Base-by-base conservation (phyloP, 2,797 vertebrate species). In the Chiroxiphia lanceolata region DNA sequence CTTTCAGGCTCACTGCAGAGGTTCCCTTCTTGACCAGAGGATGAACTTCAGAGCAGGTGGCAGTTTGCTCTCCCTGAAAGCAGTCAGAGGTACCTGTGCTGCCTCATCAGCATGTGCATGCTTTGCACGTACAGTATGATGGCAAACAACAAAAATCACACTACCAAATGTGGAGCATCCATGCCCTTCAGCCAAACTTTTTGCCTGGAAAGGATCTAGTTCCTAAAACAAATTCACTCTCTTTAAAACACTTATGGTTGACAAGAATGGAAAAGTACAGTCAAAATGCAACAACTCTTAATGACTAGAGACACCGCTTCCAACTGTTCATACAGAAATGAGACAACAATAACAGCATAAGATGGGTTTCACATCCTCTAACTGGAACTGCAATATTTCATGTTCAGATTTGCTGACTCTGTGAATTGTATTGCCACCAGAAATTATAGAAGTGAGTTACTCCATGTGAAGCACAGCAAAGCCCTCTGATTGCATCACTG, bases 51-150 rank as follows among this genome's bases (percentile, higher is more conserved):
- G 64, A 1, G 3, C 67, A 34, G 31, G 45, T 64, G 67, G 7
- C 29, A 29, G 65, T 42, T 59, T 50, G 25, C 25, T 50, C 54
- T 19, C 29, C 2, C 40, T 13, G 13, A 10, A 8, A 23, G 48
- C 60, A 20, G 42, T 2, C 4, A 3, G 51, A 12, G 45, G 64
- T 13, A 45, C 42, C 56, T 5, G 16, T 2, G 1, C 34, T 4
- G 14, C 67, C 34, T 16, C 10, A n/a, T 9, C 77, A 17, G 51
- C 31, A 4, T 5, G 27, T 7, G 3, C 48, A 11, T 1, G 3
- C 31, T 21, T 36, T 14, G 57, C 31, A 3, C 2, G 3, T 10
- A 26, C 1, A 0, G 10, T 13, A 14, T 3, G 19, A 33, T 3
- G 18, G 38, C 3, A 26, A 67, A 27, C 22, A 1, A 12, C 11